Evolutionary conservation across 2,888 invertebrate species (phyloP).

Genomic region (Scaptomyza parva): DNA sequence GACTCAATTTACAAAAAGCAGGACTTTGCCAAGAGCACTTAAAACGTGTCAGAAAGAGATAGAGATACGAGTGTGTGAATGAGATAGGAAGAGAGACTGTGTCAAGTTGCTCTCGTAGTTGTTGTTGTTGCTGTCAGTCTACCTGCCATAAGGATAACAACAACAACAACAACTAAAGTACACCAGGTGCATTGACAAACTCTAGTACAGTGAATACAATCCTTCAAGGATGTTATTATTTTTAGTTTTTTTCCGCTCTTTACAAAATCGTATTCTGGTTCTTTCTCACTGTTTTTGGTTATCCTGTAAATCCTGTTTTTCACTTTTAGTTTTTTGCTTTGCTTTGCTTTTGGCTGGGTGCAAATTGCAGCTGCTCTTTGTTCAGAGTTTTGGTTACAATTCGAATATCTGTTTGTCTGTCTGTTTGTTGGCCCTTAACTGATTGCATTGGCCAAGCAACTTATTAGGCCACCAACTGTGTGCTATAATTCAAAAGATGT

Average conservation of each 20-base stretch:
- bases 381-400: background rate
- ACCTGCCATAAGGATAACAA: slow-evolving; percentile 62
- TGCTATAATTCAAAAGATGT: slow-evolving; percentile 21
- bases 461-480: slow-evolving; percentile 57
- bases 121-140: slow-evolving; percentile 41
- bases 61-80: too few relatives aligned
- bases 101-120: slow-evolving; percentile 47
- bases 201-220: slow-evolving; percentile 39
- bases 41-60: slow-evolving; percentile 47
- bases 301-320: slow-evolving; percentile 66
- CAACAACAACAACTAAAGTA: slow-evolving; percentile 35
- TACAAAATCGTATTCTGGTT: slow-evolving; percentile 60
- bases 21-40: slow-evolving; percentile 58
- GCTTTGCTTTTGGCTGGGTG: slow-evolving; percentile 42
- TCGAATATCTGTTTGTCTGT: too few relatives aligned
- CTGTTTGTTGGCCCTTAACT: slow-evolving; percentile 4
- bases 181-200: slow-evolving; percentile 66
- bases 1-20: slow-evolving; percentile 51
- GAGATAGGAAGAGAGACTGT: slow-evolving; percentile 14
- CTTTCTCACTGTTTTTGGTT: slow-evolving; percentile 19
- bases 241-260: too few relatives aligned
- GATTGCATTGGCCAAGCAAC: slow-evolving; percentile 33
- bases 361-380: slow-evolving; percentile 69
- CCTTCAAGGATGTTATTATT: slow-evolving; percentile 38
- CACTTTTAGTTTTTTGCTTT: slow-evolving; percentile 3